Evolutionary conservation across 1,140 invertebrate genomes (phyloP), one percentile per base, ranked within the genome.

Genomic region (Brachionus asplanchnoidis): DNA sequence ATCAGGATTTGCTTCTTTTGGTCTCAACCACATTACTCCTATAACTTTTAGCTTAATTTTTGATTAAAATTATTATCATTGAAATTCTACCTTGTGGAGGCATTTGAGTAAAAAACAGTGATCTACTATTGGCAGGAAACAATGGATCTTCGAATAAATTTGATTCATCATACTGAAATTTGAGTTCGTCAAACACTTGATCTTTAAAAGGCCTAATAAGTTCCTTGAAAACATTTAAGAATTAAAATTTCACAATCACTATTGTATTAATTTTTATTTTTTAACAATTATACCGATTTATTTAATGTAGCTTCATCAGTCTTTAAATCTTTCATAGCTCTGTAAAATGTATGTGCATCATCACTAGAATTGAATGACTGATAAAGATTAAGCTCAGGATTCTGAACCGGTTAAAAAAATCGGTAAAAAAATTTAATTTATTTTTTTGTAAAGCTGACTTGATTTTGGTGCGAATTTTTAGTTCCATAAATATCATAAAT

Each of bases 241-340:
- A 36, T 36, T 36, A 36, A 36, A 36, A 36, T 36, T 36, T 36
- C 32, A 36, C 0, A 36, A 36, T 36, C 32, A 36, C 4, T 36
- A 36, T 36, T 36, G 0, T 2, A 36, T 36, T 36, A 36, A 36
- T 6, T 36, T 36, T 36, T 36, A 36, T 36, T 36, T 36, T 36
- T 3, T 36, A 36, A 7, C 32, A 36, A 6, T 36, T 36, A 36
- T 36, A 36, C 32, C 7, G 7, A 36, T 87, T 96, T 94, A 87
- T 96, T 97, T 87, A 98, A 95, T 66, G 94, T 92, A 87, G 95
- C 94, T 88, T 97, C 95, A 89, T 97, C 94, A 44, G 85, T 85
- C 36, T 88, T 89, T 17, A 87, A 85, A n/a, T 89, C 89, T 53
- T 87, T 88, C 75, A 91, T 87, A 32, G 88, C 87, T 40, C 87